Conservation (phyloP, 2,888 invertebrate genomes). For the Dione vanillae region DNA sequence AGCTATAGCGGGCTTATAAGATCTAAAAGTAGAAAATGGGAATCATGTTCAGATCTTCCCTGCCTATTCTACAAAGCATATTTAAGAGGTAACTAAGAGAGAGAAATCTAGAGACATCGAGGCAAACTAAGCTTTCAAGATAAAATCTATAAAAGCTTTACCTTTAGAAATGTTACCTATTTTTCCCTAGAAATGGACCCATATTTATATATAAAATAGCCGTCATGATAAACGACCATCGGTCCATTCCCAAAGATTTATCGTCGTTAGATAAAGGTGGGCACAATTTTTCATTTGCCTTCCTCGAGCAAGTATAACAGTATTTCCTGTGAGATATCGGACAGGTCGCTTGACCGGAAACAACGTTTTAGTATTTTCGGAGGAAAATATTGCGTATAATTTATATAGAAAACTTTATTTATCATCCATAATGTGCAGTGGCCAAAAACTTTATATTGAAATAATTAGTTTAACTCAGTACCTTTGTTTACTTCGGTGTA, state of each 20-base stretch:
- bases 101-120: no score
- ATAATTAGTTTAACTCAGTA: no score
- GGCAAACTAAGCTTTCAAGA: no score
- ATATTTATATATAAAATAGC: conserved; percentile 23
- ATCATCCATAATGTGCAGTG: background rate
- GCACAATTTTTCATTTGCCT: conserved; percentile 47
- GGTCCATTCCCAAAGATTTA: conserved; percentile 43
- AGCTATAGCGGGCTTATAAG: no score
- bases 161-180: no score
- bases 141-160: no score
- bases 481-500: no score
- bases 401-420: background rate
- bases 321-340: conserved; percentile 31
- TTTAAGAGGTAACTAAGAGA: no score
- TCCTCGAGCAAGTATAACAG: conserved; percentile 36
- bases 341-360: conserved; percentile 23
- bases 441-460: background rate
- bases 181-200: background rate
- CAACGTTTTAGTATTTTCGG: conserved; percentile 1
- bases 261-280: conserved; percentile 38
- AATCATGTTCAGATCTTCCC: no score
- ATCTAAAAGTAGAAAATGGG: no score
- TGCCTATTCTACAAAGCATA: no score
- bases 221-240: conserved; percentile 38
- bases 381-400: conserved; percentile 17